phyloP scores from a whole-genome alignment of 2,888 invertebrate genomes.

The Coenonympha arcania region DNA sequence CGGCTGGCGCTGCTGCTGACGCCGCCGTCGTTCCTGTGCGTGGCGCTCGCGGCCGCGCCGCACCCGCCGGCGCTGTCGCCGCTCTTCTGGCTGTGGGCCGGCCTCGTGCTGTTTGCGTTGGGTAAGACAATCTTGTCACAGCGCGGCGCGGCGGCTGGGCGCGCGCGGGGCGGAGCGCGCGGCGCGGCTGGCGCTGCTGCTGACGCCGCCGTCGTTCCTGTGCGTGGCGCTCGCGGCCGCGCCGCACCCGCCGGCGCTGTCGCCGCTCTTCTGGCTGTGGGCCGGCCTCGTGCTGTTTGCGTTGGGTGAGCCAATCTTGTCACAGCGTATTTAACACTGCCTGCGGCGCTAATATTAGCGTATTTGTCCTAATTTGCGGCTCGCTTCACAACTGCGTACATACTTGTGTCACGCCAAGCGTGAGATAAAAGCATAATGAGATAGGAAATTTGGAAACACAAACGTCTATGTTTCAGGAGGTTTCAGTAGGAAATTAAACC shows the following conservation, averaged over 20 bases:
- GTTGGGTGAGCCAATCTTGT: slow-evolving; percentile 78
- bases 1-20: slow-evolving; percentile 85
- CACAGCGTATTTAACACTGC: no score
- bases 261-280: slow-evolving; percentile 77
- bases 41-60: slow-evolving; percentile 79
- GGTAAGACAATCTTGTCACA: slow-evolving; percentile 78
- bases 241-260: slow-evolving; percentile 45
- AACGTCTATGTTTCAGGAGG: no score
- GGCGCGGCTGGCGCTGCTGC: slow-evolving; percentile 82
- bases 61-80: slow-evolving; percentile 51
- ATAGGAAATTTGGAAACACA: no score
- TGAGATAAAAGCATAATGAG: no score
- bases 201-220: slow-evolving; percentile 90
- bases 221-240: slow-evolving; percentile 83
- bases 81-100: slow-evolving; percentile 80
- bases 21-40: slow-evolving; percentile 87
- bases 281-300: slow-evolving; percentile 90
- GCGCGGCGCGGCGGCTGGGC: slow-evolving; percentile 85
- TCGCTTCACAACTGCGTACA: no score
- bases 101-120: slow-evolving; percentile 89
- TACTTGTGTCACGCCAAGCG: no score
- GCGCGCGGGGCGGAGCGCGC: slow-evolving; percentile 80
- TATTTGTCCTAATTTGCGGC: no score
- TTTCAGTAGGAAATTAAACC: no score
- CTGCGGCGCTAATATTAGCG: no score